Conservation (phyloP, 53 echinoderm and acorn worm genomes). For the Mesocentrotus franciscanus region DNA sequence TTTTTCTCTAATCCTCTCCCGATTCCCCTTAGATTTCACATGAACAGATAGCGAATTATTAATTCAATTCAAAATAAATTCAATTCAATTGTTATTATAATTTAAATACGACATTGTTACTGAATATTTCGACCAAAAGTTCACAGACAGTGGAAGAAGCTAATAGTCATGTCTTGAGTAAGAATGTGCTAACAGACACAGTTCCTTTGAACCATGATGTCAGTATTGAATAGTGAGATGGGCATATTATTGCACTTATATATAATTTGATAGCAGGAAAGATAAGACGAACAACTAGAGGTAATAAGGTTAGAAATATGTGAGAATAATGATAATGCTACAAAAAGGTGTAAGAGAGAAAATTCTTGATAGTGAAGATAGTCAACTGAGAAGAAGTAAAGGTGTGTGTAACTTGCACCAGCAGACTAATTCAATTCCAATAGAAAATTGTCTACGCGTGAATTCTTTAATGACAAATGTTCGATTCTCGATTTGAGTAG, state of each 20-base stretch:
- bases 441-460: not conserved
- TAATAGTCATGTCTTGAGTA: not conserved
- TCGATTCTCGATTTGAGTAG: not conserved
- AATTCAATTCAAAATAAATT: too few species aligned
- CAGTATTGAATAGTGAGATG: not conserved
- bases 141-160: too few species aligned
- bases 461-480: not conserved
- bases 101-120: not conserved
- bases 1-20: too few species aligned
- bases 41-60: too few species aligned
- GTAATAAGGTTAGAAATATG: not conserved
- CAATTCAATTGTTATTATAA: too few species aligned
- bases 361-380: not conserved
- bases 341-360: not conserved
- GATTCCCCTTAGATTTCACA: too few species aligned
- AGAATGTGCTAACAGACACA: not conserved
- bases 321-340: not conserved
- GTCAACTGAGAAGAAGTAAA: not conserved
- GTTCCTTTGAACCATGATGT: not conserved
- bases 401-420: not conserved
- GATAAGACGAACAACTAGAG: not conserved
- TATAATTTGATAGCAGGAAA: not conserved
- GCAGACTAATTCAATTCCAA: slow-evolving; percentile 2
- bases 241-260: not conserved
- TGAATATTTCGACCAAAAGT: not conserved